These are phyloP conservation scores for Polypedilum vanderplanki DNA, from an alignment of 1,140 invertebrate species.

Conservation along the genomic window DNA sequence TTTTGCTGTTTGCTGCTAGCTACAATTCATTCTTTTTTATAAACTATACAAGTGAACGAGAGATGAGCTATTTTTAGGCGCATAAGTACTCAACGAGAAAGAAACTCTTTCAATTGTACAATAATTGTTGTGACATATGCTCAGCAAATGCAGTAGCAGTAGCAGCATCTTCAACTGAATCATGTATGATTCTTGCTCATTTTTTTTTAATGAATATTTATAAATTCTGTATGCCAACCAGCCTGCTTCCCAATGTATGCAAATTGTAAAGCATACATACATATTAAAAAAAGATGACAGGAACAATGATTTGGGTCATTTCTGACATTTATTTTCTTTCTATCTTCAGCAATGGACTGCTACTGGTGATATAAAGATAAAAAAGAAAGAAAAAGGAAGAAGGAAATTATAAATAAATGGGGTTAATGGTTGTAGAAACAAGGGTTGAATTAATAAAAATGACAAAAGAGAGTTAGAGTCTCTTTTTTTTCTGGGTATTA, in stretches of 20 bases:
- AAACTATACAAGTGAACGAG: background rate
- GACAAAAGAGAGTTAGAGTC: background rate
- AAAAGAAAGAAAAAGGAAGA: background rate
- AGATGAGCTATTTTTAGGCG: conserved; percentile 11
- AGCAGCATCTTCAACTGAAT: no score
- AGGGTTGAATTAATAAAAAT: conserved; percentile 19
- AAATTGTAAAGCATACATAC: background rate
- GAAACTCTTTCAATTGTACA: background rate
- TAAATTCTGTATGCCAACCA: background rate
- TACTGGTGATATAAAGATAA: no score
- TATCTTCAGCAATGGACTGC: background rate
- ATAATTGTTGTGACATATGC: background rate
- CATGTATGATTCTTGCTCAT: no score
- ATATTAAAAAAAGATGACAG: background rate
- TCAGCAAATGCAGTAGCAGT: background rate
- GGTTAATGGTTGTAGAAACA: conserved; percentile 17
- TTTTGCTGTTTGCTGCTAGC: background rate
- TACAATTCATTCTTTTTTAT: background rate
- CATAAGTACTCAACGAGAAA: background rate
- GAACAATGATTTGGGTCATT: conserved; percentile 17
- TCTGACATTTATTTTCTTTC: background rate
- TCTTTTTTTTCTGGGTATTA: no score
- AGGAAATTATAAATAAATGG: conserved; percentile 19
- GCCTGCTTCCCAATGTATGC: background rate
- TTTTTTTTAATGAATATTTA: background rate